Evolutionary conservation across 2,888 invertebrate species (phyloP).

Genomic region (Acrobasis repandana): DNA sequence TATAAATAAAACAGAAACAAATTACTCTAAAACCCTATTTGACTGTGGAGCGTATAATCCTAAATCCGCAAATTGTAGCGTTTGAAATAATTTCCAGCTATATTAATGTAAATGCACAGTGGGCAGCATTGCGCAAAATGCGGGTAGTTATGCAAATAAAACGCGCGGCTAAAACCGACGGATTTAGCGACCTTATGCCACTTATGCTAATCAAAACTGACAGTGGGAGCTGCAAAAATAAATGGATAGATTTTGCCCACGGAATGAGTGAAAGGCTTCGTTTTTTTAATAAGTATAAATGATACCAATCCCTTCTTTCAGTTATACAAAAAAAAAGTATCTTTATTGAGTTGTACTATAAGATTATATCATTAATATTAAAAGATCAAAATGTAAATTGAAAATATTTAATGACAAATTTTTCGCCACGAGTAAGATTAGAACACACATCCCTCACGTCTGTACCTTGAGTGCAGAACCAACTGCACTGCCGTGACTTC

Average conservation of each 20-base stretch:
- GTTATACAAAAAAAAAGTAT: too few relatives aligned
- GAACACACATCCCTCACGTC: too few relatives aligned
- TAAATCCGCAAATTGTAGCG: slow-evolving; percentile 20
- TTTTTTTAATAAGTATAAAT: too few relatives aligned
- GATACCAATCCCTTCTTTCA: too few relatives aligned
- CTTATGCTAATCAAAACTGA: slow-evolving; percentile 14
- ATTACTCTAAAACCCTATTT: slow-evolving; percentile 5
- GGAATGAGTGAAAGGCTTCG: too few relatives aligned
- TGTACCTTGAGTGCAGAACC: too few relatives aligned
- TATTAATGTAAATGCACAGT: slow-evolving; percentile 42
- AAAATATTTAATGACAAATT: too few relatives aligned
- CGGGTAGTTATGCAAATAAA: slow-evolving; percentile 56
- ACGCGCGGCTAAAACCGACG: slow-evolving; percentile 43
- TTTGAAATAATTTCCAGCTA: slow-evolving; percentile 38
- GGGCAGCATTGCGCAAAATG: slow-evolving; percentile 31
- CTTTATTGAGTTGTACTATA: too few relatives aligned
- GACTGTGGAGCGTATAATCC: slow-evolving; percentile 14
- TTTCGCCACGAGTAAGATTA: too few relatives aligned
- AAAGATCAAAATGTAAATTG: too few relatives aligned
- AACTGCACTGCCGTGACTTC: too few relatives aligned
- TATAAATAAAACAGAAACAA: background rate
- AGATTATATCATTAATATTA: too few relatives aligned
- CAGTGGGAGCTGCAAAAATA: background rate
- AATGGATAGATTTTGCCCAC: background rate
- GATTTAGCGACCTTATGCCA: slow-evolving; percentile 57